Percentiles rank a stretch among this genome's conserved stretches.
Conservation (phyloP, 2,888 invertebrate genomes). For the Pasiphila rectangulata region DNA sequence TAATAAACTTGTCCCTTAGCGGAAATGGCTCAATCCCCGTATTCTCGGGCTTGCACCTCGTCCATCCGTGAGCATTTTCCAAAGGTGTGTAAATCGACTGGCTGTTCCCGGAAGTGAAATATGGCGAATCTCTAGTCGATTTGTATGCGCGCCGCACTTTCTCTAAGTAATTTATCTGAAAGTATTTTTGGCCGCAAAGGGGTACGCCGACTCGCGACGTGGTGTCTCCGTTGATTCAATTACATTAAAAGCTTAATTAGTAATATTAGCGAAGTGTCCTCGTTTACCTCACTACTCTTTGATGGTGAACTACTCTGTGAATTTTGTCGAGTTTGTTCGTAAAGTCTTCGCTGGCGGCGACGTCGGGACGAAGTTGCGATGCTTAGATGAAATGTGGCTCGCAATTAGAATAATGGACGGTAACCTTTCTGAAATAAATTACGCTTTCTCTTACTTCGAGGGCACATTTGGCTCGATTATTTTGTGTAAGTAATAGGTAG, state of each 20-base stretch:
- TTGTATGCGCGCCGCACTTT: conserved; percentile 70
- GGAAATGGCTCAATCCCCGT: conserved; percentile 68
- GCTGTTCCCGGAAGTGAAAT: conserved; percentile 65
- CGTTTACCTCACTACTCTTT: conserved; percentile 70
- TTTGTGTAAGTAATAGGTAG: conserved; percentile 63
- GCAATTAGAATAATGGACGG: conserved; percentile 79
- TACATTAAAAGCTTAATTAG: conserved; percentile 80
- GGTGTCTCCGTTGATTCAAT: conserved; percentile 75
- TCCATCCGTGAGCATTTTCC: conserved; percentile 45
- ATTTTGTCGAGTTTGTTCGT: conserved; percentile 70
- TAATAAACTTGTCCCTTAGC: conserved; percentile 62
- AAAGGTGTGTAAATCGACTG: conserved; percentile 69
- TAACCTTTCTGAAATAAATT: conserved; percentile 68
- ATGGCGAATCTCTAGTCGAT: conserved; percentile 67
- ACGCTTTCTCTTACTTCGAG: conserved; percentile 69
- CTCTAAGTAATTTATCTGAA: conserved; percentile 73
- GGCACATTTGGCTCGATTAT: conserved; percentile 70
- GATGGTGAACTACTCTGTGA: conserved; percentile 60
- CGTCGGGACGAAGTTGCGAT: conserved; percentile 68
- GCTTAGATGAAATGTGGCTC: conserved; percentile 75
- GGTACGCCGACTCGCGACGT: conserved; percentile 60
- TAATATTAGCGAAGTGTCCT: conserved; percentile 73
- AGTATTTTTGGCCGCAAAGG: conserved; percentile 70
- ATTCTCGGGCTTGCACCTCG: conserved; percentile 37
- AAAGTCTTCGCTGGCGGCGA: conserved; percentile 54